Conservation (phyloP, 2,888 invertebrate genomes). For the Enchytraeus crypticus region DNA sequence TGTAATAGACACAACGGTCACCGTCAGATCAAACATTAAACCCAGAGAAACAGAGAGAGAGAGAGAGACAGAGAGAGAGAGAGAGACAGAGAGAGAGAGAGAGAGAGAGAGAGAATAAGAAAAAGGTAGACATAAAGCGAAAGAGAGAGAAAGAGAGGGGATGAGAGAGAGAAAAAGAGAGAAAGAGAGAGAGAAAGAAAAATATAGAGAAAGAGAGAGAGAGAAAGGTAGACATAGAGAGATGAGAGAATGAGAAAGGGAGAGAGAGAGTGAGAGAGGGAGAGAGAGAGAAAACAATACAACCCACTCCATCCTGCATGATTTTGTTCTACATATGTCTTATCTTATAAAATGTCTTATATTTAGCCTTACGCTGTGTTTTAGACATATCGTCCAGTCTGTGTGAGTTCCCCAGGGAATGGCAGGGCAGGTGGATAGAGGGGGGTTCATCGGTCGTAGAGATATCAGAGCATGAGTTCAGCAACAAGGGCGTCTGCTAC, state of each 20-base stretch:
- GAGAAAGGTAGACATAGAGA: too few species aligned
- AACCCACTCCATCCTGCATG: too few species aligned
- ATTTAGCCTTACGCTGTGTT: too few species aligned
- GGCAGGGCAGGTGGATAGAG: slow-evolving; percentile 9
- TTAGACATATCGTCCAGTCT: neutral
- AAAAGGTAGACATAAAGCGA: neutral
- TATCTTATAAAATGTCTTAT: too few species aligned
- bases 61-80: neutral
- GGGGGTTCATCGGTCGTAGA: neutral
- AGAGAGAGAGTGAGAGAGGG: too few species aligned
- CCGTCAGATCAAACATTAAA: neutral
- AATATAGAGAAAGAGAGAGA: too few species aligned
- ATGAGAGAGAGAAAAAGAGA: neutral
- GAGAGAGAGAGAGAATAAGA: neutral
- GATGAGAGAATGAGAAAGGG: neutral
- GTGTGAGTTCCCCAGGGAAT: slow-evolving; percentile 6
- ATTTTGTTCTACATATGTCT: too few species aligned
- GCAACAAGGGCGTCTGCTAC: slow-evolving; percentile 12
- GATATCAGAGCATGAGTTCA: slow-evolving; percentile 9
- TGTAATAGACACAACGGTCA: neutral
- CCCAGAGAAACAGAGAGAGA: too few species aligned
- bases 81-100: neutral
- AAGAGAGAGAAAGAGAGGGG: too few species aligned
- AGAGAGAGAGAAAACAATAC: too few species aligned
- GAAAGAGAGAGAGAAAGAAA: neutral